phyloP scores from a whole-genome alignment of 2,113 vertebrate genomes.

The Sinocyclocheilus maitianheensis region DNA sequence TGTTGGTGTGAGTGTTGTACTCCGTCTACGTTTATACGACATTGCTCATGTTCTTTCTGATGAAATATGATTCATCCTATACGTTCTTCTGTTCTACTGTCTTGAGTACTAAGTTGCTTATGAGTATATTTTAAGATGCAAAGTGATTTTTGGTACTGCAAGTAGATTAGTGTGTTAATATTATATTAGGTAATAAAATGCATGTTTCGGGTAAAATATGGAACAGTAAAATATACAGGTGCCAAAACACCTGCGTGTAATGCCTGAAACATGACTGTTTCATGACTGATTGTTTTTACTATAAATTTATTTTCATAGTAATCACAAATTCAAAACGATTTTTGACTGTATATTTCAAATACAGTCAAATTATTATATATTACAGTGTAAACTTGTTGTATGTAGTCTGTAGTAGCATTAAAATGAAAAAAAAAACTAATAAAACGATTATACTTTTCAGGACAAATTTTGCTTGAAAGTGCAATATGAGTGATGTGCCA shows the following conservation, averaged over 20 bases:
- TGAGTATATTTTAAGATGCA: not conserved
- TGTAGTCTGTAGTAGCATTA: not conserved
- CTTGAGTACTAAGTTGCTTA: not conserved
- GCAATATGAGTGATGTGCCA: not conserved
- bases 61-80: not conserved
- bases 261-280: not conserved
- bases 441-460: not conserved
- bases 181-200: not conserved
- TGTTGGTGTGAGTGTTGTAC: too few species aligned
- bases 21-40: not conserved
- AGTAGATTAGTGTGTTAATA: not conserved
- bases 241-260: not conserved
- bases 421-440: not conserved
- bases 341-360: too few species aligned
- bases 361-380: not conserved
- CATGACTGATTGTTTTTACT: too few species aligned
- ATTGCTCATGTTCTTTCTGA: not conserved
- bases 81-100: not conserved
- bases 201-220: too few species aligned
- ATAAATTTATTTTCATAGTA: not conserved
- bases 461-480: not conserved
- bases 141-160: not conserved
- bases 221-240: not conserved
- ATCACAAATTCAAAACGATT: too few species aligned
- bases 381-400: not conserved